Conservation (phyloP, 2,888 invertebrate genomes). For the Ophioninae sp. region DNA sequence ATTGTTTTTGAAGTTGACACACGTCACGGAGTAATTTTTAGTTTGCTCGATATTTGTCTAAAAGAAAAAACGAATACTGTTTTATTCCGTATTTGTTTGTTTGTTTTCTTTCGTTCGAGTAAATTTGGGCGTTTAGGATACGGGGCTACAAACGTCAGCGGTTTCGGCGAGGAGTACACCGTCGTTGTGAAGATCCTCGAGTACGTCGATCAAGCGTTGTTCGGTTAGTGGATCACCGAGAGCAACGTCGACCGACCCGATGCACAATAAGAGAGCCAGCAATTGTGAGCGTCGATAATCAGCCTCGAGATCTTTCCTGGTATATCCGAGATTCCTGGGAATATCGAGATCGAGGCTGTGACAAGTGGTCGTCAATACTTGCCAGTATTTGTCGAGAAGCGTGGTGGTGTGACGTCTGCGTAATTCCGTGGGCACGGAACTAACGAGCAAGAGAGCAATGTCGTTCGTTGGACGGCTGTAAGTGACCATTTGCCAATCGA, state of each 20-base stretch:
- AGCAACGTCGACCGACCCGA: constrained; percentile 91
- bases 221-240: constrained; percentile 90
- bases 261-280: constrained; percentile 89
- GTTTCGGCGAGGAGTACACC: constrained; percentile 84
- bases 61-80: neutral
- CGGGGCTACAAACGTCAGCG: constrained; percentile 57
- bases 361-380: constrained; percentile 85
- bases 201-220: constrained; percentile 87
- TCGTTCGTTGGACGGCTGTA: constrained; percentile 90
- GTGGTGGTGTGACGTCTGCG: constrained; percentile 85
- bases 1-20: constrained; percentile 1
- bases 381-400: constrained; percentile 88
- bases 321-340: constrained; percentile 82
- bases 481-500: constrained; percentile 94
- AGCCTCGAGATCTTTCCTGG: constrained; percentile 82
- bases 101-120: neutral
- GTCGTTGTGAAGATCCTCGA: constrained; percentile 88
- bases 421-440: constrained; percentile 88
- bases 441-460: constrained; percentile 87
- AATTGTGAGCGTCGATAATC: constrained; percentile 87
- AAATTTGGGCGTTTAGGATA: constrained; percentile 30
- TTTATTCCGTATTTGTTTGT: constrained; percentile 9
- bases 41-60: neutral
- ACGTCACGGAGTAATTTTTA: constrained; percentile 44
- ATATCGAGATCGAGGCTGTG: constrained; percentile 85